These are phyloP conservation scores for Leptopilina syphax DNA, from an alignment of 2,888 invertebrate species.

Conservation along the genomic window DNA sequence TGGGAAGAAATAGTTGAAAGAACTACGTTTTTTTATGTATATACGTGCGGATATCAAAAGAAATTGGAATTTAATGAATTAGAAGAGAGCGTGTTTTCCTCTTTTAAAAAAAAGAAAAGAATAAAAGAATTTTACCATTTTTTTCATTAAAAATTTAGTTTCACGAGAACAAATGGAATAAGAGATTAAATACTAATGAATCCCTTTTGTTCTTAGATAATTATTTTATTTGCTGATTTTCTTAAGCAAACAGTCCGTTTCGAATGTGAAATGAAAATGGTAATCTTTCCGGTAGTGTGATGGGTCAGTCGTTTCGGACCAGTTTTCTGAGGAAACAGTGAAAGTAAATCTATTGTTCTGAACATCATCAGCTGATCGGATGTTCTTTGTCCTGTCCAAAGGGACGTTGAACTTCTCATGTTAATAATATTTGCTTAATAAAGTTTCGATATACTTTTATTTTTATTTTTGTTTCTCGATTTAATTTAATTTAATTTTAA, in stretches of 20 bases:
- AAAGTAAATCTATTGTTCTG: conserved; percentile 47
- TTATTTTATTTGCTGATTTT: conserved; percentile 39
- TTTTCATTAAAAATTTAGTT: not conserved
- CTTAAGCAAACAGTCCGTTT: conserved; percentile 29
- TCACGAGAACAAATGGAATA: not conserved
- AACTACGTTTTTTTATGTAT: too few species aligned
- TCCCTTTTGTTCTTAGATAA: conserved; percentile 10
- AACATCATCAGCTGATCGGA: conserved; percentile 20
- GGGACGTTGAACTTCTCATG: conserved; percentile 12
- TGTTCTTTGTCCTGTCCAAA: conserved; percentile 1
- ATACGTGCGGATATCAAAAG: too few species aligned
- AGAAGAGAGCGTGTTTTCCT: too few species aligned
- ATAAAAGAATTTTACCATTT: not conserved
- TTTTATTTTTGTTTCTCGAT: not conserved
- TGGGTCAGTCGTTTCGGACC: conserved; percentile 53
- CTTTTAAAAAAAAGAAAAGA: too few species aligned
- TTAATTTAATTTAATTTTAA: too few species aligned
- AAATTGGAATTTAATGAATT: too few species aligned
- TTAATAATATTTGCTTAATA: not conserved
- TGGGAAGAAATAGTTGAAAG: too few species aligned
- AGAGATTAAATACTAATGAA: conserved; percentile 19
- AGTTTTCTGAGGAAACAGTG: conserved; percentile 55
- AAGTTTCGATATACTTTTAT: not conserved
- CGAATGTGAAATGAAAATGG: conserved; percentile 45
- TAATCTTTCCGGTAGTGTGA: conserved; percentile 52